Conservation (phyloP, 2,797 vertebrate genomes). For the Steatocranus sp. region DNA sequence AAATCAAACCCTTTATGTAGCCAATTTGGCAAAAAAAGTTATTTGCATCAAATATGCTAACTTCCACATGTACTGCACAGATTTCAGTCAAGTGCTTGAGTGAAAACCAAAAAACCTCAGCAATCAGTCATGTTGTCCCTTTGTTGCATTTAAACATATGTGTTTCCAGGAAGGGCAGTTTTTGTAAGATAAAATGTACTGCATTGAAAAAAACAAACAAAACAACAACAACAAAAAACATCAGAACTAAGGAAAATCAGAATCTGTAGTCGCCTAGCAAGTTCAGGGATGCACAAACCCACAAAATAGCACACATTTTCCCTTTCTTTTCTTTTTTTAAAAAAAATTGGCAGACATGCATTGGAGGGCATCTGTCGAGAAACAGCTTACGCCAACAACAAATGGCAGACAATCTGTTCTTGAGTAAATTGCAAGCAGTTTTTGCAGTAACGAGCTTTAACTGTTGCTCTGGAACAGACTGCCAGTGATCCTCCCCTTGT, state of each 20-base stretch:
- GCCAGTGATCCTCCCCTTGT: neutral
- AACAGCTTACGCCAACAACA: neutral
- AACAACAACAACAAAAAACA: neutral
- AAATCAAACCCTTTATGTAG: neutral
- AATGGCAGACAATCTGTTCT: neutral
- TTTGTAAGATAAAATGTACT: neutral
- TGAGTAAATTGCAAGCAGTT: neutral
- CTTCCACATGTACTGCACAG: neutral
- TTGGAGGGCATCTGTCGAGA: slow-evolving; percentile 2
- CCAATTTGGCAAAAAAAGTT: neutral
- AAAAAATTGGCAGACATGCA: neutral
- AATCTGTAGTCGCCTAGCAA: neutral
- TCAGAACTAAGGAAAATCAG: neutral
- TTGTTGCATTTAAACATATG: neutral
- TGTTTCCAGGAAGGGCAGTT: neutral
- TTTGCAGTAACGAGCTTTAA: neutral
- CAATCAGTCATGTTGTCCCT: neutral
- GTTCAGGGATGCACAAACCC: neutral
- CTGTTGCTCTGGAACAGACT: neutral
- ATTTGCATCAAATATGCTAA: neutral
- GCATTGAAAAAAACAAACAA: neutral
- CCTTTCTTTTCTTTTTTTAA: accelerated
- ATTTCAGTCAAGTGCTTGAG: neutral
- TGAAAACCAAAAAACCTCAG: neutral
- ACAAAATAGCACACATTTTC: neutral